Evolutionary conservation across 2,113 vertebrate genomes (phyloP).

Genomic region (Tricholaema leucomelas): DNA sequence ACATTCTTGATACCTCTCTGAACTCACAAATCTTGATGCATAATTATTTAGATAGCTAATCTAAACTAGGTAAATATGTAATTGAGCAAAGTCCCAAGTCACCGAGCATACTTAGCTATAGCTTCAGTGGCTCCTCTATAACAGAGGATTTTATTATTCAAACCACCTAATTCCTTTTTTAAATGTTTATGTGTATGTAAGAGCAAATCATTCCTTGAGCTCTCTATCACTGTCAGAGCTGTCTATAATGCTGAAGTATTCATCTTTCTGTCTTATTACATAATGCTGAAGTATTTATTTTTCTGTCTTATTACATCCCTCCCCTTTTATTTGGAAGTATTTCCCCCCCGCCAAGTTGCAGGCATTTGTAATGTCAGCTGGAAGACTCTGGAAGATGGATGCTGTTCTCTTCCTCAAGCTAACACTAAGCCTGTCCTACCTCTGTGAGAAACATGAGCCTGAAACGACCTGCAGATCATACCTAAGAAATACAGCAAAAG

Average conservation of each 20-base stretch:
- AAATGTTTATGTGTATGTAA: neutral
- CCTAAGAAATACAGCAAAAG: neutral
- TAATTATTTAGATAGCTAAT: neutral
- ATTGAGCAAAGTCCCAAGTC: neutral
- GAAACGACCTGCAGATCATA: neutral
- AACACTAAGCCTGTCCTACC: neutral
- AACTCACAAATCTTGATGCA: neutral
- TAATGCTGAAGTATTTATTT: neutral
- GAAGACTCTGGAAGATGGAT: neutral
- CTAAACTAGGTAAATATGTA: neutral
- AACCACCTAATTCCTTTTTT: neutral
- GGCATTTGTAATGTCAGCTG: neutral
- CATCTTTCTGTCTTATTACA: neutral
- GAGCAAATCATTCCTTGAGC: neutral
- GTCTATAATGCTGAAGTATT: neutral
- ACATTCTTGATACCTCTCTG: neutral
- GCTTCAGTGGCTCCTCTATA: neutral
- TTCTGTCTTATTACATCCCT: neutral
- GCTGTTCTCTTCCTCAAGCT: neutral
- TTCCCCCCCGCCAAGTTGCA: neutral
- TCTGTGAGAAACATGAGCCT: neutral
- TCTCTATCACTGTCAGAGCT: neutral
- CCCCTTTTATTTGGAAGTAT: neutral
- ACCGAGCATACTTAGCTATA: neutral
- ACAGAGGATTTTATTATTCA: neutral